phyloP scores from a whole-genome alignment of 1,140 invertebrate species.

The Agrypnia vestita region DNA sequence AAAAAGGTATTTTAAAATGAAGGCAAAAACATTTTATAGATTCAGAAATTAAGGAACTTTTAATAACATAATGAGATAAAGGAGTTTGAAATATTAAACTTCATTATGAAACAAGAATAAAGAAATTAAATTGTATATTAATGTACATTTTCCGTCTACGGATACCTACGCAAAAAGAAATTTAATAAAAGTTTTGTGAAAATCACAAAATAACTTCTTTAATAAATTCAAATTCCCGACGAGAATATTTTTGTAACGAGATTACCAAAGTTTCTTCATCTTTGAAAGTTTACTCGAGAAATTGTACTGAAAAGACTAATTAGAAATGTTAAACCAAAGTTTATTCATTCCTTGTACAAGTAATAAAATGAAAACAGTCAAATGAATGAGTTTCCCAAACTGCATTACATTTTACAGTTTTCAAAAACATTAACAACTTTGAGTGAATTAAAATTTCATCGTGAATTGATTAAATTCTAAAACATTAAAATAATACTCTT shows the following conservation, averaged over 20 bases:
- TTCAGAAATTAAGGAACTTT: background rate
- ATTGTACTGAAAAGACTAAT: constrained; percentile 43
- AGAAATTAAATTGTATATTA: constrained; percentile 40
- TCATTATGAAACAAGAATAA: constrained; percentile 32
- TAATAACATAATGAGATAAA: constrained; percentile 20
- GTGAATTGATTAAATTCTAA: too few species aligned
- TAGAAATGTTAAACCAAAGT: constrained; percentile 43
- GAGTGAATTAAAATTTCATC: too few species aligned
- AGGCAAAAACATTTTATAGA: too few species aligned
- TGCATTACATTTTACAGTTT: constrained; percentile 20
- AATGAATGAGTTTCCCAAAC: constrained; percentile 28
- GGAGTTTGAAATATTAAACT: constrained; percentile 16
- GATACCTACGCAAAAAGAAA: constrained; percentile 31
- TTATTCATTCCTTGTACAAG: constrained; percentile 23
- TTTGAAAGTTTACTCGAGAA: constrained; percentile 26
- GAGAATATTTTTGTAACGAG: constrained; percentile 48
- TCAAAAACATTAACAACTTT: too few species aligned
- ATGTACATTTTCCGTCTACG: constrained; percentile 23
- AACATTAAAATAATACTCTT: too few species aligned
- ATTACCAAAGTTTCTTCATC: constrained; percentile 44
- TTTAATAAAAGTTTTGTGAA: constrained; percentile 45
- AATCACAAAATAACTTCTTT: constrained; percentile 50
- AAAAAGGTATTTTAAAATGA: too few species aligned
- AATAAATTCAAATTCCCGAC: constrained; percentile 48
- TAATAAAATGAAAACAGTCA: constrained; percentile 38